Percentiles rank a stretch among this genome's conserved stretches.
Evolutionary conservation across 2,888 invertebrate genomes (phyloP).

Genomic region (Trissolcus japonicus): DNA sequence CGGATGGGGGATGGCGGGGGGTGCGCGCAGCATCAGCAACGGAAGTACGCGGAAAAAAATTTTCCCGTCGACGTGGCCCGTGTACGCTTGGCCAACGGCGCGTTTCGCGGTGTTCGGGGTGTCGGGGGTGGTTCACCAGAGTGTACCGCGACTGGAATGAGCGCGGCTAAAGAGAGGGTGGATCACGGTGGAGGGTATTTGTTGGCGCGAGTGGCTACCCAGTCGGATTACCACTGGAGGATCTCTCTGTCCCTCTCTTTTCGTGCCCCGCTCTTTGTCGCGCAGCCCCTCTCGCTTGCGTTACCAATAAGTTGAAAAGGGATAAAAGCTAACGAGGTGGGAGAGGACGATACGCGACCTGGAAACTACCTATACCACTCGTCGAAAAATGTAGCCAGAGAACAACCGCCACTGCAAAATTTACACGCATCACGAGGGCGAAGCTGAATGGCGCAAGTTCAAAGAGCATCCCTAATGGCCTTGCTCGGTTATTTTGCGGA

Average conservation of each 20-base stretch:
- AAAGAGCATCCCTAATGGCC: conserved; percentile 77
- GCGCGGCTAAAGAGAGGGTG: conserved; percentile 61
- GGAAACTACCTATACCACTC: conserved; percentile 64
- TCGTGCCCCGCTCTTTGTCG: conserved; percentile 35
- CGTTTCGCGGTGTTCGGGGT: conserved; percentile 74
- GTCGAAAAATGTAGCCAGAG: conserved; percentile 74
- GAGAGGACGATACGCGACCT: conserved; percentile 32
- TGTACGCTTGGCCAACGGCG: conserved; percentile 66
- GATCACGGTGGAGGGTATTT: conserved; percentile 74
- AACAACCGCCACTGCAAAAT: conserved; percentile 75
- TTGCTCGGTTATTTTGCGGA: conserved; percentile 76
- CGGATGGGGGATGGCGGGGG: conserved; percentile 10
- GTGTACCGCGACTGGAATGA: conserved; percentile 67
- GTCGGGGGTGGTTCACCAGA: conserved; percentile 75
- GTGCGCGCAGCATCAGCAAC: conserved; percentile 43
- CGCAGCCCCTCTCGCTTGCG: conserved; percentile 26
- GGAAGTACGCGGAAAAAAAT: conserved; percentile 70
- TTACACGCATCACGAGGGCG: conserved; percentile 75
- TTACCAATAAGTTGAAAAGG: conserved; percentile 12
- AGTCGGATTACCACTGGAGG: conserved; percentile 75
- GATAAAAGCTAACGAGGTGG: conserved; percentile 20
- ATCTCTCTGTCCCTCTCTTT: conserved; percentile 46
- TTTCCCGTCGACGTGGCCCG: conserved; percentile 69
- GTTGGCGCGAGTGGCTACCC: conserved; percentile 76
- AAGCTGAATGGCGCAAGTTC: conserved; percentile 73